Evolutionary conservation across 2,797 vertebrate species (phyloP), one percentile per base, ranked within the genome.

Genomic region (Muscicapa striata): DNA sequence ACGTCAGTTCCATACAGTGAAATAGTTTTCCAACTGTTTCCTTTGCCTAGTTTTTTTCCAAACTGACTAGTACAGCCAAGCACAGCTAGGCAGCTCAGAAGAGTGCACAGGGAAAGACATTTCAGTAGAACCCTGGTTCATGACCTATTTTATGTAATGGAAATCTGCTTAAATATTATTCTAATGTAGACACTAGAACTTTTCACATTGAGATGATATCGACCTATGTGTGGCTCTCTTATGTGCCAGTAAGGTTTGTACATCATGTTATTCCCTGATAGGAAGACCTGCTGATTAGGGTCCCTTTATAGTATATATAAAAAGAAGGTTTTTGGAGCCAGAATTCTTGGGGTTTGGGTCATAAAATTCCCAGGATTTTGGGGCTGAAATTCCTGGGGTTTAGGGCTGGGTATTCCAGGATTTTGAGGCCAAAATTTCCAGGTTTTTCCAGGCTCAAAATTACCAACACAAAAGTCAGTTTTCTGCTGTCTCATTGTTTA

Each of bases 31-130:
- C 57, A 52, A 27, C 81, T 23, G 69, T 49, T 77, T 89, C 62
- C 79, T 93, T 87, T 76, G 54, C 46, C 85, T 75, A 63, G 40
- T 79, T 52, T 76, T 93, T 95, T 81, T 85, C 61, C 77, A 90
- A 93, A 90, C 27, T 24, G n/a, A 63, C 49, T n/a, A 57, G 84
- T 10, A 79, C 55, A 89, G 72, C 88, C 70, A 87, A 87, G n/a
- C 5, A 8, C 32, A 54, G n/a, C 63, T 5, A 64, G 67, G 27
- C 63, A 76, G 48, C 59, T 62, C 40, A 18, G 63, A 75, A 40
- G 57, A 79, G 21, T 13, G 41, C 29, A 59, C 34, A n/a, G 19
- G 48, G n/a, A 79, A 55, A 89, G 51, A 43, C 29, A 27, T 34
- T 88, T 89, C 63, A 57, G 52, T 27, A 73, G 45, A 54, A 41